Evolutionary conservation across 2,888 invertebrate species (phyloP).

Genomic region (Nesidiocoris tenuis): DNA sequence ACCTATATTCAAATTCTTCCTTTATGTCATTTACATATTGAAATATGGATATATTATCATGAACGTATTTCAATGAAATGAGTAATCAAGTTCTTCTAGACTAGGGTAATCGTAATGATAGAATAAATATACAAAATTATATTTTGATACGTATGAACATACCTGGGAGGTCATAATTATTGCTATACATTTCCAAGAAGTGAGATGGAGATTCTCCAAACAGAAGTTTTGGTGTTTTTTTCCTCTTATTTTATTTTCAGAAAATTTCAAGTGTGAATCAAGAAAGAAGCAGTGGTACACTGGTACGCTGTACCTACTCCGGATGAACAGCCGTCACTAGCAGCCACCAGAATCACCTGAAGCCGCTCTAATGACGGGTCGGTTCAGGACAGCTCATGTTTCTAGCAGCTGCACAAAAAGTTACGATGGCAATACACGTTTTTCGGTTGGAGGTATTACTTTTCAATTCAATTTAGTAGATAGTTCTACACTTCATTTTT

Average conservation of each 20-base stretch:
- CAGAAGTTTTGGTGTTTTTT: not conserved
- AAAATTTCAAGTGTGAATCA: not conserved
- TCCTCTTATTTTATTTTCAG: not conserved
- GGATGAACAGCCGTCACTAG: too few species aligned
- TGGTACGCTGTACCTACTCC: too few species aligned
- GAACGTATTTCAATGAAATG: conserved; percentile 4
- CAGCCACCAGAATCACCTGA: too few species aligned
- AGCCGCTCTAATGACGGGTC: too few species aligned
- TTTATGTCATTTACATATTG: conserved; percentile 44
- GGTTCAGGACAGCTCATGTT: too few species aligned
- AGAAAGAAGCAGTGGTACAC: too few species aligned
- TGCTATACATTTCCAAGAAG: not conserved
- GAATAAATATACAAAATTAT: conserved; percentile 37
- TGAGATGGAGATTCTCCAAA: not conserved
- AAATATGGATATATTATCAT: conserved; percentile 38
- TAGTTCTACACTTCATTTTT: too few species aligned
- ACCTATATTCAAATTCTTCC: conserved; percentile 31
- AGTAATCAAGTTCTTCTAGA: conserved; percentile 15
- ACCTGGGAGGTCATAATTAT: conserved; percentile 16
- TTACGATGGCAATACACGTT: too few species aligned
- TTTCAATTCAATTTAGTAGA: too few species aligned
- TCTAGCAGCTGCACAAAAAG: too few species aligned
- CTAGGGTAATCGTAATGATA: conserved; percentile 34
- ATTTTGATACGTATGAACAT: conserved; percentile 43
- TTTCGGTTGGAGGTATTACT: too few species aligned